phyloP scores from a whole-genome alignment of 2,113 vertebrate genomes.

The Zapus hudsonius region DNA sequence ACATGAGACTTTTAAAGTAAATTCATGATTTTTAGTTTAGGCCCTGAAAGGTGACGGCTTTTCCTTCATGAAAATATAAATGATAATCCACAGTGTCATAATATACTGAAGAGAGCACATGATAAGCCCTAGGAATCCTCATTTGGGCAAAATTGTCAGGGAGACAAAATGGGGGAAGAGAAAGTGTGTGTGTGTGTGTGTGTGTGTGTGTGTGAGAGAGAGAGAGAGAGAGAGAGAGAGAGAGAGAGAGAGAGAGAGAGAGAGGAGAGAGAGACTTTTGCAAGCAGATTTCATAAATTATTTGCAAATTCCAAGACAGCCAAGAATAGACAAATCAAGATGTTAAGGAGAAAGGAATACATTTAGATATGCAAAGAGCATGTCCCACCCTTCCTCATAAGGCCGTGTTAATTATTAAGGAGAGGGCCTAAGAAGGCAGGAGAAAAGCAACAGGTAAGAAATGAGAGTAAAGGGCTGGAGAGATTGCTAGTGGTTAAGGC shows the following conservation, averaged over 20 bases:
- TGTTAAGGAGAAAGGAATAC: neutral
- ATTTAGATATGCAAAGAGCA: too few species aligned
- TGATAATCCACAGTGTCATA: neutral
- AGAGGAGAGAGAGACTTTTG: too few species aligned
- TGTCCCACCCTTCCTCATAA: too few species aligned
- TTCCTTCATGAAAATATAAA: conserved; percentile 1
- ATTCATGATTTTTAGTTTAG: neutral
- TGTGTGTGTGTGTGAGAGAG: too few species aligned
- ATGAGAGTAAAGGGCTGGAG: too few species aligned
- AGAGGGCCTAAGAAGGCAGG: neutral
- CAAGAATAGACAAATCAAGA: neutral
- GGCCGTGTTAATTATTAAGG: neutral
- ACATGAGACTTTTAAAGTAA: too few species aligned
- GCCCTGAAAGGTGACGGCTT: neutral
- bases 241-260: too few species aligned
- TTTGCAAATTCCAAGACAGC: neutral
- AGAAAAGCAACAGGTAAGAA: neutral
- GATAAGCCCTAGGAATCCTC: neutral
- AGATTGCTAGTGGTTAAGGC: too few species aligned
- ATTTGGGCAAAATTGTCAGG: neutral
- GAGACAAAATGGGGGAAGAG: neutral
- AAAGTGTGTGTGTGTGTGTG: too few species aligned
- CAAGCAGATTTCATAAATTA: neutral
- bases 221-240: too few species aligned
- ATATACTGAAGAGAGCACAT: neutral